phyloP scores from a whole-genome alignment of 2,888 invertebrate genomes.

The Acleris cristana region DNA sequence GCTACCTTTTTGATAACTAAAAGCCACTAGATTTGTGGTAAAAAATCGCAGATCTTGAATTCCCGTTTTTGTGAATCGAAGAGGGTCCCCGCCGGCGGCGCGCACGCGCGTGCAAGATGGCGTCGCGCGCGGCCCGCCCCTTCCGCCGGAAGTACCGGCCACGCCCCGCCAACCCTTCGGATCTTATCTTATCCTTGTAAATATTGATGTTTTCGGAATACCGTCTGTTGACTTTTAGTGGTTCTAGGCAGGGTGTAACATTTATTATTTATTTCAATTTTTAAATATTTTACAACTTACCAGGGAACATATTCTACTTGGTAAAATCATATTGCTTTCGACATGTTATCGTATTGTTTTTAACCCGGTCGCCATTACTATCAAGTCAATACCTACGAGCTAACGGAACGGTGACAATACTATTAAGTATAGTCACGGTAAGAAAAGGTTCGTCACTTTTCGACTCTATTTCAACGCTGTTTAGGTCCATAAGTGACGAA shows the following conservation, averaged over 20 bases:
- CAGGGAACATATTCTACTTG: no score
- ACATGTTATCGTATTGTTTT: no score
- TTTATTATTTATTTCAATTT: no score
- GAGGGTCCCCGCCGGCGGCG: constrained; percentile 44
- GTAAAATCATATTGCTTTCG: no score
- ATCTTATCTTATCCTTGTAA: constrained; percentile 29
- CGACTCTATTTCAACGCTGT: no score
- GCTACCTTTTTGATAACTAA: background rate
- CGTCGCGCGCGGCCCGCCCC: constrained; percentile 66
- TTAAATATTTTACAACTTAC: no score
- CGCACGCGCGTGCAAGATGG: constrained; percentile 72
- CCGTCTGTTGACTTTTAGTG: constrained; percentile 3
- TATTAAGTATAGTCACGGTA: no score
- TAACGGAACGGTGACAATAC: no score
- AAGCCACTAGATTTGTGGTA: background rate
- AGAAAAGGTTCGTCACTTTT: no score
- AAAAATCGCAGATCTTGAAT: constrained; percentile 32
- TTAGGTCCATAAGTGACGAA: no score
- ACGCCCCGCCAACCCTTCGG: constrained; percentile 36
- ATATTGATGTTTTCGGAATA: constrained; percentile 20
- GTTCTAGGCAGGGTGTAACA: background rate
- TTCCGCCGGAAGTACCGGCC: constrained; percentile 75
- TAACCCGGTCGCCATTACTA: no score
- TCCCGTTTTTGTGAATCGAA: constrained; percentile 45
- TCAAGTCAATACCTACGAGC: no score